Conservation (phyloP, 92 coral and sea anemone genomes). For the Montipora capitata region DNA sequence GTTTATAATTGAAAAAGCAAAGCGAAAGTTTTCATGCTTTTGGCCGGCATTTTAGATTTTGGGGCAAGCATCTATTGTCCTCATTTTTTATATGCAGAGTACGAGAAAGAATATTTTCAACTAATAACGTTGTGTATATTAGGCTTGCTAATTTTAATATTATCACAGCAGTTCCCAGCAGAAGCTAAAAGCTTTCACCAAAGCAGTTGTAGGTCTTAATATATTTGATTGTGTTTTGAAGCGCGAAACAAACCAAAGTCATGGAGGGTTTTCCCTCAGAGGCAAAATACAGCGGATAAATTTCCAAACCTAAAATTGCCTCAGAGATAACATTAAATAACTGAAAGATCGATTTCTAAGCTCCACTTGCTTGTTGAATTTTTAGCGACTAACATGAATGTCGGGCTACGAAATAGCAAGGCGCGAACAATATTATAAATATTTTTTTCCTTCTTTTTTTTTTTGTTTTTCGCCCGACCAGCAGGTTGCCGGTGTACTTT, state of each 20-base stretch:
- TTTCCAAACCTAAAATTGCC: neutral
- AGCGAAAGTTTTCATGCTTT: neutral
- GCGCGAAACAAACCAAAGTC: neutral
- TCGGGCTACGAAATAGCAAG: neutral
- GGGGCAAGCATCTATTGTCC: too few species aligned
- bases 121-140: neutral
- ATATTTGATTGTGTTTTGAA: neutral
- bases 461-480: neutral
- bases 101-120: neutral
- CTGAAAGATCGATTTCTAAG: neutral
- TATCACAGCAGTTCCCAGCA: neutral
- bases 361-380: neutral
- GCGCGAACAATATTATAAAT: neutral
- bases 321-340: too few species aligned
- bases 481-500: neutral
- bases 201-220: neutral
- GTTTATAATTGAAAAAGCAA: neutral
- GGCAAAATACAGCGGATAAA: neutral
- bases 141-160: neutral
- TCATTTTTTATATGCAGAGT: neutral
- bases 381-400: neutral
- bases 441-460: too few species aligned
- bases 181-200: neutral
- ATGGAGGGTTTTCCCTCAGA: neutral
- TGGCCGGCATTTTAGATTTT: neutral